Base-by-base conservation (phyloP, 2,113 vertebrate species). In the Salvelinus alpinus region DNA sequence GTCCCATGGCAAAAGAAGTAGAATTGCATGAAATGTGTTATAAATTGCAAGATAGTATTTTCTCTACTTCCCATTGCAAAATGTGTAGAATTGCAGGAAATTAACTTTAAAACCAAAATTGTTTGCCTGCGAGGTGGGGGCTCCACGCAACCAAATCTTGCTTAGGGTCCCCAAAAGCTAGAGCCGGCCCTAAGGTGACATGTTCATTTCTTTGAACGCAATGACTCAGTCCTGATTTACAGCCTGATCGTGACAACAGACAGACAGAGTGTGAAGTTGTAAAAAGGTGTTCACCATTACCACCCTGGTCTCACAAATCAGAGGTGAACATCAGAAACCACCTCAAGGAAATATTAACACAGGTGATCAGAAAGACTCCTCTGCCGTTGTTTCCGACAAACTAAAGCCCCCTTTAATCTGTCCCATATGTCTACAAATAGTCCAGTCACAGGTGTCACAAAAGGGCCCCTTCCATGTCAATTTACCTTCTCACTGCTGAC, bases 271-370 rank as follows among this genome's bases (percentile, higher is more conserved):
- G 88, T 72, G 86, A 38, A 38, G 38, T 38, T 38, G 38, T 38
- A 38, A 38, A 38, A 87, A 84, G 81, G 86, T 91, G 84, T 89
- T 84, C 81, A 84, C 84, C 81, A 67, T 89, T 89, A 88, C 84
- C 82, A 72, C 14, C 72, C 76, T 62, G 77, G 44, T 74, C 71
- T 70, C 75, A 65, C 72, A 88, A 84, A 88, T 12, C 88, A 85
- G 78, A 18, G 8, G 4, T 72, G 78, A 80, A 90, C 84, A 88
- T 89, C 89, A 88, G 85, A 91, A 83, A 82, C 31, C 78, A 82
- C 78, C 85, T 86, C 84, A 84, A 9, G 2, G 85, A 90, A 87
- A 88, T 83, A 85, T 89, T 82, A 85, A 78, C 82, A 71, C 83
- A 86, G 78, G 84, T 88, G 85, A 89, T 88, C 81, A 71, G 84